Percentiles rank a stretch among this genome's conserved stretches.
Conservation (phyloP, 1,140 invertebrate species). For the Rhopalosiphum maidis region DNA sequence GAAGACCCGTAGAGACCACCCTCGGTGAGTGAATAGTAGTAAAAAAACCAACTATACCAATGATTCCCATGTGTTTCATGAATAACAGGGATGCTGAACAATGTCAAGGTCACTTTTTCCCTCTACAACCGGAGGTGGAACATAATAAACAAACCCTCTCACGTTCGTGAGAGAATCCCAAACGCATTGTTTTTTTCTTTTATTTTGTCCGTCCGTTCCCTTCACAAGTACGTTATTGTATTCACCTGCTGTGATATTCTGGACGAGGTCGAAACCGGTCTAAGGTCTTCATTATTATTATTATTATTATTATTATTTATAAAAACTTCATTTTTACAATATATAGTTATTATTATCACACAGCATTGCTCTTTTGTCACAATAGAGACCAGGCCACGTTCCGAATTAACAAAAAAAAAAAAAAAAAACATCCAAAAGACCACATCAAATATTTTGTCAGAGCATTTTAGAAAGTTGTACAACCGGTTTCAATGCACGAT, state of each 20-base stretch:
- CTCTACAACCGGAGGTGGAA: background rate
- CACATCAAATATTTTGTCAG: background rate
- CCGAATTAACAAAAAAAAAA: background rate
- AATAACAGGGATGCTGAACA: conserved; percentile 56
- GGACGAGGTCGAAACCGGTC: conserved; percentile 24
- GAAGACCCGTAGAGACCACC: background rate
- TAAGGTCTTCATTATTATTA: conserved; percentile 25
- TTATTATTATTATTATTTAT: background rate
- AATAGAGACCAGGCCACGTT: background rate
- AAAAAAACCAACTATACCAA: conserved; percentile 17
- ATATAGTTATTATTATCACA: conserved; percentile 12
- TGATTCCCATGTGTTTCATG: conserved; percentile 35
- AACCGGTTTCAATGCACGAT: conserved; percentile 17
- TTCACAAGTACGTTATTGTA: background rate
- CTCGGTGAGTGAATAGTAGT: conserved; percentile 4
- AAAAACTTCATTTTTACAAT: background rate
- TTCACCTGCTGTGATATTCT: conserved; percentile 45
- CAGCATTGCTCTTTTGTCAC: background rate
- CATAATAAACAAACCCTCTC: conserved; percentile 48
- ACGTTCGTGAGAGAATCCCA: conserved; percentile 31
- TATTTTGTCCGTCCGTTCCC: background rate
- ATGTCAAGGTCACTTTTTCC: conserved; percentile 55
- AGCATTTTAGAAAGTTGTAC: conserved; percentile 13
- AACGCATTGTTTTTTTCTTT: conserved; percentile 23
- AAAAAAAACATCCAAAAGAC: conserved; percentile 18